Conservation (phyloP, 2,797 vertebrate species). For the Myotis planiceps region DNA sequence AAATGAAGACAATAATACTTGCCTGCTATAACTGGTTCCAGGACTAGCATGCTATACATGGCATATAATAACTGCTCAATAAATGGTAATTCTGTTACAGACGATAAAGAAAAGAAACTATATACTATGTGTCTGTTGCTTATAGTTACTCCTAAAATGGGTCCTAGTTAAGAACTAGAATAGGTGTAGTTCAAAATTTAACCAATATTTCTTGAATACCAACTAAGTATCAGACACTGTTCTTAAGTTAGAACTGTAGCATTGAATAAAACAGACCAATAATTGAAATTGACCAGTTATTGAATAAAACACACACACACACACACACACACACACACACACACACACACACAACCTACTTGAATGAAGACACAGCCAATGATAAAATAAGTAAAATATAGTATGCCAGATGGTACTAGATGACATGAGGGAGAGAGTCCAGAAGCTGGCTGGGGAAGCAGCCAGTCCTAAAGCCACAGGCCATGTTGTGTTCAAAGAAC, state of each 20-base stretch:
- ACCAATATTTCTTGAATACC: background rate
- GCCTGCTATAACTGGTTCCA: constrained; percentile 6
- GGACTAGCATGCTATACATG: background rate
- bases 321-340: background rate
- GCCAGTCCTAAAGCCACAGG: background rate
- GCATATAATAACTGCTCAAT: constrained; percentile 38
- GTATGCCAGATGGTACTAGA: background rate
- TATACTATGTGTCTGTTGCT: background rate
- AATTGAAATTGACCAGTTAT: background rate
- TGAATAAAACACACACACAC: background rate
- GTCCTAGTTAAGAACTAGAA: background rate
- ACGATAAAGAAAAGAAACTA: background rate
- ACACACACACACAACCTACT: background rate
- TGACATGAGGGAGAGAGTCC: background rate
- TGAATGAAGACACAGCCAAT: background rate
- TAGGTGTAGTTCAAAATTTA: constrained; percentile 17
- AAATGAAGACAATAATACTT: constrained; percentile 16
- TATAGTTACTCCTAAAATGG: background rate
- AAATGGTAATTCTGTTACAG: background rate
- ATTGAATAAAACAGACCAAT: background rate
- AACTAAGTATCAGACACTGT: background rate
- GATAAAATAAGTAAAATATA: constrained; percentile 36
- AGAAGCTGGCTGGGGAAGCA: background rate
- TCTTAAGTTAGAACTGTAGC: constrained; percentile 13
- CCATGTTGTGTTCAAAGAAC: background rate